These are phyloP conservation scores for Catocala sponsa DNA, from an alignment of 2,888 invertebrate genomes.

Conservation along the genomic window DNA sequence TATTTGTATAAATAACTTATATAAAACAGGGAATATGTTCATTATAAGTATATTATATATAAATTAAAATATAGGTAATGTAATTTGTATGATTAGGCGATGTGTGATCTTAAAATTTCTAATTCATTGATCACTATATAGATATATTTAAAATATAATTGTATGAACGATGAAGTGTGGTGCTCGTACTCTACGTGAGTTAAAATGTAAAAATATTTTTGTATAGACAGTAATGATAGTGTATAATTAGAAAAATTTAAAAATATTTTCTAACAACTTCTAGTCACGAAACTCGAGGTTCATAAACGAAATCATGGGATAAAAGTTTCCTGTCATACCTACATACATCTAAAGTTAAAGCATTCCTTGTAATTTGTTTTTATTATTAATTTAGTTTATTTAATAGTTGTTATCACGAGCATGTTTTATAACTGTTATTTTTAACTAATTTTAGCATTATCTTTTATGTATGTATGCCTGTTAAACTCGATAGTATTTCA, in stretches of 20 bases:
- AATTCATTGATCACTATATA: neutral
- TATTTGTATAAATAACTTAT: slow-evolving; percentile 11
- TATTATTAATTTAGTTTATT: slow-evolving; percentile 17
- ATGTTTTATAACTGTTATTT: slow-evolving; percentile 27
- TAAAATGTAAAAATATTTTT: slow-evolving; percentile 43
- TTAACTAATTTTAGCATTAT: slow-evolving; percentile 36
- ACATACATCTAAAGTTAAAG: slow-evolving; percentile 11
- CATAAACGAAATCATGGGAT: slow-evolving; percentile 24
- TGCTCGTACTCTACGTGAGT: slow-evolving; percentile 34
- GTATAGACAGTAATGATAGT: slow-evolving; percentile 33
- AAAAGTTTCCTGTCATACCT: slow-evolving; percentile 1
- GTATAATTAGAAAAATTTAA: slow-evolving; percentile 18
- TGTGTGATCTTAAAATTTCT: neutral
- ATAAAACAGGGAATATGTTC: slow-evolving; percentile 27
- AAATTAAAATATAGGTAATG: neutral
- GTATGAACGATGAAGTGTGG: slow-evolving; percentile 25
- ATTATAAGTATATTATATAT: slow-evolving; percentile 13
- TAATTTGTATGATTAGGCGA: neutral
- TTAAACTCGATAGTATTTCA: slow-evolving; percentile 18
- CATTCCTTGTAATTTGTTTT: slow-evolving; percentile 34
- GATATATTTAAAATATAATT: neutral
- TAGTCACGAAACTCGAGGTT: slow-evolving; percentile 48
- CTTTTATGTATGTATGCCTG: slow-evolving; percentile 9
- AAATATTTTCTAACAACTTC: slow-evolving; percentile 36
- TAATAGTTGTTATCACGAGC: slow-evolving; percentile 12